A percentile compares a stretch with the other conserved stretches of the same genome.
Conservation (phyloP, 2,888 invertebrate species). For the Synanthedon vespiformis region DNA sequence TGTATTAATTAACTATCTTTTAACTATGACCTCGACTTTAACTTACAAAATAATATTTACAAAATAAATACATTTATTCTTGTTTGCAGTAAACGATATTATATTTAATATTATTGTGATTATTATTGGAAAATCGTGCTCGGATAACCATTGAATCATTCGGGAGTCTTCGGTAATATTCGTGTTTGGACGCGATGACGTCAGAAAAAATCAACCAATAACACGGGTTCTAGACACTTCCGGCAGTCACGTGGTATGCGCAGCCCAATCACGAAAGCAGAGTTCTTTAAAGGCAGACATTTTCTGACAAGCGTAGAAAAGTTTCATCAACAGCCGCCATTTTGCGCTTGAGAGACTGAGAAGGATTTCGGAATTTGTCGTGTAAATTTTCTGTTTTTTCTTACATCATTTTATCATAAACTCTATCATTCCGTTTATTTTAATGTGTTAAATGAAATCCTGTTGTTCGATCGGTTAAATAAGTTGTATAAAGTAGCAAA, state of each 20-base stretch:
- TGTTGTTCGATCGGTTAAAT: conserved; percentile 56
- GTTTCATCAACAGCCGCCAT: conserved; percentile 96
- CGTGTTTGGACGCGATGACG: conserved; percentile 56
- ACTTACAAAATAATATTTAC: background rate
- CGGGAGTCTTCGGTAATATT: conserved; percentile 40
- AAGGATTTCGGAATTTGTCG: conserved; percentile 81
- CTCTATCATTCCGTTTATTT: conserved; percentile 71
- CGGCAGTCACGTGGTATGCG: conserved; percentile 61
- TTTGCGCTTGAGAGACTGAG: conserved; percentile 86
- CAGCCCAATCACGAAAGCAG: conserved; percentile 52
- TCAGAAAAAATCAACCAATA: conserved; percentile 58
- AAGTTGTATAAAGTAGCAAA: conserved; percentile 60
- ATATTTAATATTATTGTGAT: conserved; percentile 7
- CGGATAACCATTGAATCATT: conserved; percentile 5
- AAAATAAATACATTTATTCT: background rate
- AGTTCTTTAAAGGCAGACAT: conserved; percentile 66
- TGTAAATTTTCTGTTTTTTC: conserved; percentile 76
- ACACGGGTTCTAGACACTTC: conserved; percentile 57
- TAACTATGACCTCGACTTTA: conserved; percentile 1
- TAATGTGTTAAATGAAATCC: conserved; percentile 70
- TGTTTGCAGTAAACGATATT: conserved; percentile 1
- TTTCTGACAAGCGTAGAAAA: conserved; percentile 95
- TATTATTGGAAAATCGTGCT: conserved; percentile 5
- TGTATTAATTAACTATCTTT: background rate
- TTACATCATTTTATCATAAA: conserved; percentile 70